Conservation (phyloP, 1,140 invertebrate species). For the Camponotus vicinus region DNA sequence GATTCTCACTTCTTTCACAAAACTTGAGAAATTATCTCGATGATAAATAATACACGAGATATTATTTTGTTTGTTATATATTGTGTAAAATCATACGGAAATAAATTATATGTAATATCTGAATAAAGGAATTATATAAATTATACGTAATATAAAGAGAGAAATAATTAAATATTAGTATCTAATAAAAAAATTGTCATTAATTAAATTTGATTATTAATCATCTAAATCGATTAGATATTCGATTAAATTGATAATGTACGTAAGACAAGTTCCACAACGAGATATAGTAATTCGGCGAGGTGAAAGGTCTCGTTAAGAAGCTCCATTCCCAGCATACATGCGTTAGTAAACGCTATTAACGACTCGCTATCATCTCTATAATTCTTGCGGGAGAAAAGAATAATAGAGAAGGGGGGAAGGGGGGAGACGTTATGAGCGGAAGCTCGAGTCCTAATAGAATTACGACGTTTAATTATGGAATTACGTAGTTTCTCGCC, state of each 20-base stretch:
- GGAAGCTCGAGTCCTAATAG: slow-evolving; percentile 28
- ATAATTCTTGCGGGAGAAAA: not conserved
- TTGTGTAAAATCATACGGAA: not conserved
- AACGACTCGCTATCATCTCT: not conserved
- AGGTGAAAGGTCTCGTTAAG: not conserved
- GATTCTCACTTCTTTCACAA: slow-evolving; percentile 2
- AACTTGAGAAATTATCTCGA: not conserved
- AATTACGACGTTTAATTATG: slow-evolving; percentile 56
- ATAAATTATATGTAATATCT: slow-evolving; percentile 1
- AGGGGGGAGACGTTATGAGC: not conserved
- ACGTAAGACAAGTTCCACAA: not conserved
- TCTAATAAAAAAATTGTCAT: too few species aligned
- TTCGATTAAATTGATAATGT: not conserved
- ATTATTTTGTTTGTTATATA: not conserved
- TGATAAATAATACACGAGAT: not conserved
- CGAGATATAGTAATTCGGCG: not conserved
- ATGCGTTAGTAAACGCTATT: not conserved
- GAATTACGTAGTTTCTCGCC: slow-evolving; percentile 30
- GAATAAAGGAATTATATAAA: too few species aligned
- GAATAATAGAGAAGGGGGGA: not conserved
- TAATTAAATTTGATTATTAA: not conserved
- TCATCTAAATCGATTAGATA: slow-evolving; percentile 11
- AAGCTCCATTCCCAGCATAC: not conserved
- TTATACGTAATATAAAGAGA: not conserved
- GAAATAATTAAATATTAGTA: not conserved